Conservation (phyloP, 2,888 invertebrate genomes). For the Coremacera marginata region DNA sequence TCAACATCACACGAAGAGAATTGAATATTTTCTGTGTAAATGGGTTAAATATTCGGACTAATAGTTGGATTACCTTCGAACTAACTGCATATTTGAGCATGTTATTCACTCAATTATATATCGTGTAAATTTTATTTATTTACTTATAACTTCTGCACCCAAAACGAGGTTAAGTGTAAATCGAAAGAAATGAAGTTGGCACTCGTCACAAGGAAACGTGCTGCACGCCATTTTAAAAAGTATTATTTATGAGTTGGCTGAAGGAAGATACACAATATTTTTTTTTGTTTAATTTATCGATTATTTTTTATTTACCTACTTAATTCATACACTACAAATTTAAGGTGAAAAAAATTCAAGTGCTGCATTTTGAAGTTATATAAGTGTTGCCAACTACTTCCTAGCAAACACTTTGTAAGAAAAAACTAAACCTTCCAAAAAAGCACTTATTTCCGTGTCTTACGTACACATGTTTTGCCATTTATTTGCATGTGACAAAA, state of each 20-base stretch:
- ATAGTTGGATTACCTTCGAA: no score
- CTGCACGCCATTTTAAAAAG: not conserved
- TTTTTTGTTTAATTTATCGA: not conserved
- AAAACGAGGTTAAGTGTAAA: not conserved
- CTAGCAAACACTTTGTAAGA: not conserved
- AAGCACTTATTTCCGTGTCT: not conserved
- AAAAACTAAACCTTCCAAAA: not conserved
- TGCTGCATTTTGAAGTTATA: not conserved
- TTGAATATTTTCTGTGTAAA: no score
- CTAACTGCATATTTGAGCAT: no score
- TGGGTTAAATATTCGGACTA: no score
- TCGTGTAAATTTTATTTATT: not conserved
- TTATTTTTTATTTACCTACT: not conserved
- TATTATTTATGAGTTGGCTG: slow-evolving; percentile 1
- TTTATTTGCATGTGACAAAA: slow-evolving; percentile 6
- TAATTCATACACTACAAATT: not conserved
- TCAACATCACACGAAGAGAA: no score
- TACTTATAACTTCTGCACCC: no score
- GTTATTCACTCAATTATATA: not conserved
- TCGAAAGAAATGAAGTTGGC: not conserved
- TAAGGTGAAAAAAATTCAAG: not conserved
- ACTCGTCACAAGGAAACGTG: not conserved
- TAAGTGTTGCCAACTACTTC: not conserved
- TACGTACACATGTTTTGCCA: not conserved
- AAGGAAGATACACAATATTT: not conserved